Evolutionary conservation across 2,888 invertebrate genomes (phyloP).

Genomic region (Dione vanillae): DNA sequence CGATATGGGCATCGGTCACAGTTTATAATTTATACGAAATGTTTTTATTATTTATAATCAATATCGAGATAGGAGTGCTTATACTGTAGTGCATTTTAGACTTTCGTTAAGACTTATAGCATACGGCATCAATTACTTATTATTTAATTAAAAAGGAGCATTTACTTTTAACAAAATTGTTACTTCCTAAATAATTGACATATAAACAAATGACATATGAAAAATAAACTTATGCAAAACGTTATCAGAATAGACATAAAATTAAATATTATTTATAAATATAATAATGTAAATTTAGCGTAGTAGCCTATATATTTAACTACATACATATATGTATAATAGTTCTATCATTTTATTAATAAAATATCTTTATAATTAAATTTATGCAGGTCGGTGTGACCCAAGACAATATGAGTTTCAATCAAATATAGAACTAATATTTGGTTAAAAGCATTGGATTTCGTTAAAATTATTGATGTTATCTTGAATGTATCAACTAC

Average conservation of each 20-base stretch:
- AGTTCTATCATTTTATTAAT: conserved; percentile 44
- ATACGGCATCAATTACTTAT: conserved; percentile 26
- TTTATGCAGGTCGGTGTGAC: conserved; percentile 43
- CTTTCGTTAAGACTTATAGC: conserved; percentile 57
- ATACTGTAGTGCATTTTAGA: conserved; percentile 71
- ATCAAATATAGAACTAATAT: conserved; percentile 77
- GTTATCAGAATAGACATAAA: no score
- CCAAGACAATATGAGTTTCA: conserved; percentile 77
- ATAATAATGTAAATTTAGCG: conserved; percentile 30
- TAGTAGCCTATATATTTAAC: conserved; percentile 38
- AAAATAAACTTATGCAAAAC: no score
- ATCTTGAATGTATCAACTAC: conserved; percentile 74
- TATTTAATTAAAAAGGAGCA: not conserved
- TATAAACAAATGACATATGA: no score
- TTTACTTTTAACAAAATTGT: no score
- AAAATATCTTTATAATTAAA: conserved; percentile 39
- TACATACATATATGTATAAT: conserved; percentile 31
- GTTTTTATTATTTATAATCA: no score
- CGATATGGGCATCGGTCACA: not conserved
- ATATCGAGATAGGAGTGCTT: conserved; percentile 74
- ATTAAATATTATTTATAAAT: conserved; percentile 34
- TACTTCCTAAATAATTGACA: no score
- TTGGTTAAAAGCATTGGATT: conserved; percentile 72
- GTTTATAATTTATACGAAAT: conserved; percentile 50
- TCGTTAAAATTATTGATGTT: conserved; percentile 66